Evolutionary conservation across 92 coral and sea anemone species (phyloP), one percentile per base, ranked within the genome.

Genomic region (Zoanthus gigantus): DNA sequence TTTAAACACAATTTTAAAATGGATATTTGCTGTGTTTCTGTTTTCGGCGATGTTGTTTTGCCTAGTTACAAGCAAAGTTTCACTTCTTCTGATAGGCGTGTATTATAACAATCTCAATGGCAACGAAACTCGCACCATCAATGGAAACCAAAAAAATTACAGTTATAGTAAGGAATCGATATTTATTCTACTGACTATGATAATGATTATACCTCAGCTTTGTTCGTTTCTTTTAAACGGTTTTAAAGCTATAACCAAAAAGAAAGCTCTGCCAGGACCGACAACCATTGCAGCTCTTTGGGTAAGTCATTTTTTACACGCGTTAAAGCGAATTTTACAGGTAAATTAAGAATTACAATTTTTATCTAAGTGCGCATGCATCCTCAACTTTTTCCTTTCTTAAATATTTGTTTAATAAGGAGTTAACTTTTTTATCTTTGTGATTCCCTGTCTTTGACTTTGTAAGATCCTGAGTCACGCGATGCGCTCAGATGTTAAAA

Each of bases 201-300:
- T 90, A 1, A 71, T 97, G 16, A 93, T 97, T 94, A 89, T 97
- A 14, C 99, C 99, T 13, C 96, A 93, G 86, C 87, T 79, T 9
- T 52, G 90, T 31, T 78, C 93, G 5, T 86, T 97, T 76, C 61
- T 95, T 28, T 58, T 79, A 14, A 82, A 96, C 7, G 85, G 89
- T 28, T 91, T 96, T 92, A 83, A 74, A 1, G 93, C 95, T n/a
- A 6, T 94, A 0, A 65, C 47, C 44, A 87, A 90, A 56, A 78
- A 69, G 34, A 88, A 44, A 46, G 28, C 65, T 46, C 95, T 90
- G 66, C 94, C 93, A 10, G 96, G 98, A 93, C 99, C 99, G 7
- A 66, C 93, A n/a, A 90, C 61, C 5, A 69, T 69, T 74, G 99
- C 98, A 3, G 75, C 93, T 2, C 9, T 90, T 37, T 75, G 94